phyloP scores from a whole-genome alignment of 2,797 vertebrate genomes.

The Alectoris magna region DNA sequence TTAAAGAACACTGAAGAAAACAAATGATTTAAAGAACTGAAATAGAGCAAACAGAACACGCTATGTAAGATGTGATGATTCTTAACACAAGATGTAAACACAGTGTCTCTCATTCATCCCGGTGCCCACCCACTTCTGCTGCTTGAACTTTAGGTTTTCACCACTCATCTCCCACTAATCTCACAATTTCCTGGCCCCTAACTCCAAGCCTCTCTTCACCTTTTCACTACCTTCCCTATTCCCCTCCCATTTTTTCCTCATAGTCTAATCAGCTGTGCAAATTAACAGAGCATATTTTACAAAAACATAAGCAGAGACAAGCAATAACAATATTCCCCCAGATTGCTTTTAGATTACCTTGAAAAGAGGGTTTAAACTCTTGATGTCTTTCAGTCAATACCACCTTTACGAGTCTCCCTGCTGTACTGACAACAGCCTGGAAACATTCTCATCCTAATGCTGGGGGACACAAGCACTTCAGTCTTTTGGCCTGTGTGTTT shows the following conservation, averaged over 20 bases:
- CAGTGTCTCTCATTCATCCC: not conserved
- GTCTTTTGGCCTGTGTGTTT: not conserved
- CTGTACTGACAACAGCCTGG: not conserved
- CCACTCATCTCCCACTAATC: not conserved
- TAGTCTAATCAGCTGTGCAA: not conserved
- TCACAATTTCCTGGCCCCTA: not conserved
- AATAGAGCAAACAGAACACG: not conserved
- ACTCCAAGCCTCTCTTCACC: not conserved
- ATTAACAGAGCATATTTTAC: not conserved
- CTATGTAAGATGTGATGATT: not conserved
- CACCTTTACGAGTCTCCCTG: not conserved
- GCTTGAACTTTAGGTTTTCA: not conserved
- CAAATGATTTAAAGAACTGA: not conserved
- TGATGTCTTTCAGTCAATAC: not conserved
- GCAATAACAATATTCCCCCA: not conserved
- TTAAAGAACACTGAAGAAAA: not conserved
- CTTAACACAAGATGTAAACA: not conserved
- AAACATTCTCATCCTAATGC: not conserved
- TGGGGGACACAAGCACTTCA: not conserved
- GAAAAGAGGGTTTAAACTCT: not conserved
- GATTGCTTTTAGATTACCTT: not conserved
- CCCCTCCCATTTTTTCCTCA: not conserved
- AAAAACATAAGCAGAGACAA: not conserved
- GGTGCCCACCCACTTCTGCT: not conserved
- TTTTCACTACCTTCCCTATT: not conserved